Evolutionary conservation across 2,113 vertebrate species (phyloP), one percentile per base, ranked within the genome.

Genomic region (Ramphastos sulfuratus): DNA sequence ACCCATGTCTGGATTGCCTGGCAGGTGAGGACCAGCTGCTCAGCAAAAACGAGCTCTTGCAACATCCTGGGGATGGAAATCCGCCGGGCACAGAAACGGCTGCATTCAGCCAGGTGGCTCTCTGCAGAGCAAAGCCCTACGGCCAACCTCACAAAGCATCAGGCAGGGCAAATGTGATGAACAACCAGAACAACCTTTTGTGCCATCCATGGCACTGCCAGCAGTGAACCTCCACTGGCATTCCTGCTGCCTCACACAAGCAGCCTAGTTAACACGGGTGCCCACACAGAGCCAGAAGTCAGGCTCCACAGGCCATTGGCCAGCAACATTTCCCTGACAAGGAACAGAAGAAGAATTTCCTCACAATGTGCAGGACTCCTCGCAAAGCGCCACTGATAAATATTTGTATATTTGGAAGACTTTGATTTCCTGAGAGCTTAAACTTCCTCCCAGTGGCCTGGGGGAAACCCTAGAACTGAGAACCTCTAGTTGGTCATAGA

Each of bases 321-420:
- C 64, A 85, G 75, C 42, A 91, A n/a, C 54, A 35, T 78, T 90
- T 94, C 52, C 39, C 55, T 24, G n/a, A 33, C 24, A 23, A 75
- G 23, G 52, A 46, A 77, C 85, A 93, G 52, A 73, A 44, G 66
- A 87, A 82, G 91, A 89, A 64, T 54, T 82, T 80, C 71, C 69
- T 28, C 66, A 44, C 0, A 4, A 50, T 0, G 1, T 44, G 39
- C 58, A 87, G 59, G 35, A 76, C 79, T 92, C 48, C 54, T 17
- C 82, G 28, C 25, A 92, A 87, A 95, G 67, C 93, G 69, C 84
- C 48, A 55, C 35, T 84, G 78, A 76, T 78, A 96, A 87, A 89
- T 87, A 74, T 27, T 48, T 81, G 37, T 87, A 81, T 91, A 74
- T 85, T 94, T 87, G 74, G 61, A 87, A 70, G 56, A 87, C 37